Evolutionary conservation across 2,888 invertebrate species (phyloP).

Genomic region (Polia nebulosa): DNA sequence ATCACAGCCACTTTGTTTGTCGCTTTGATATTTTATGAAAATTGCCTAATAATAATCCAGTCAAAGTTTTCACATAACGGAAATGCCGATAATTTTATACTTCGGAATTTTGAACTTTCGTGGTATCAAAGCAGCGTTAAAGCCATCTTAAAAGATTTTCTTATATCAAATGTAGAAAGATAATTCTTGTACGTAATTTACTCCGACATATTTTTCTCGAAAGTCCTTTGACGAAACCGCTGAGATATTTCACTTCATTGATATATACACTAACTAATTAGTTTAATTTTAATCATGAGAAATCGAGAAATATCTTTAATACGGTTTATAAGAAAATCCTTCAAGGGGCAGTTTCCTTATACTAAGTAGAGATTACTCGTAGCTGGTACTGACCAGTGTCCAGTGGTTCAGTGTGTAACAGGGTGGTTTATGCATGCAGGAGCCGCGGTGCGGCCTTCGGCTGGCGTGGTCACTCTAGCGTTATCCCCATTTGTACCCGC

Average conservation of each 20-base stretch:
- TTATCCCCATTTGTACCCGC: slow-evolving; percentile 92
- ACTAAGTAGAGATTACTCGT: slow-evolving; percentile 58
- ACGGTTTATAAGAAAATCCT: slow-evolving; percentile 61
- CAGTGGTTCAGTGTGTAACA: slow-evolving; percentile 78
- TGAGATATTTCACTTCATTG: slow-evolving; percentile 17
- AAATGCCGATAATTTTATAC: slow-evolving; percentile 40
- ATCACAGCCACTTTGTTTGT: slow-evolving; percentile 29
- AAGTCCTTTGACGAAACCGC: slow-evolving; percentile 9
- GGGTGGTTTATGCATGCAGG: slow-evolving; percentile 90
- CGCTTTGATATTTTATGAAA: slow-evolving; percentile 22
- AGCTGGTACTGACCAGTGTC: slow-evolving; percentile 55
- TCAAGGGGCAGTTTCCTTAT: slow-evolving; percentile 56
- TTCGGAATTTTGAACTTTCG: slow-evolving; percentile 59
- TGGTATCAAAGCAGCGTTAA: slow-evolving; percentile 57
- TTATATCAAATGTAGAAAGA: slow-evolving; percentile 59
- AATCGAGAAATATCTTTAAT: slow-evolving; percentile 55
- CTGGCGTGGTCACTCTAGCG: slow-evolving; percentile 92
- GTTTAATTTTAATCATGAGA: slow-evolving; percentile 26
- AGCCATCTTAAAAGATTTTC: slow-evolving; percentile 68
- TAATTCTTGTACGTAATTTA: slow-evolving; percentile 54
- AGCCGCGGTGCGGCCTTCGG: slow-evolving; percentile 91
- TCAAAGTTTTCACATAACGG: slow-evolving; percentile 51
- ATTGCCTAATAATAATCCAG: slow-evolving; percentile 36
- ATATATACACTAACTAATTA: slow-evolving; percentile 2
- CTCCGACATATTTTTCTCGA: slow-evolving; percentile 15